Evolutionary conservation across 2,797 vertebrate species (phyloP).

Genomic region (Anabacerthia variegaticeps): DNA sequence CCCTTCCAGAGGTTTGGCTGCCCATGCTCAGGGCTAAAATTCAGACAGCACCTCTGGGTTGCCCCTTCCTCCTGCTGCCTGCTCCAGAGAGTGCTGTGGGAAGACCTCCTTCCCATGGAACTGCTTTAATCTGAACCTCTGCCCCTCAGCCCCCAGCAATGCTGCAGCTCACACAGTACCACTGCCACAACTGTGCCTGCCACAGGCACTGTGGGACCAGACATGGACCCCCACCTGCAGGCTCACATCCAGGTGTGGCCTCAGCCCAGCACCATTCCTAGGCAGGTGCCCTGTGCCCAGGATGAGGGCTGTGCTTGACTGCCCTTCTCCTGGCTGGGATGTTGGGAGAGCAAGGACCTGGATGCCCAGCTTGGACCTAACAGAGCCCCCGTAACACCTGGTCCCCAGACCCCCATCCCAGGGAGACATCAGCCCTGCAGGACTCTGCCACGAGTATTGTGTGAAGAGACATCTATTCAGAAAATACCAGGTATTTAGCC

Average conservation of each 20-base stretch:
- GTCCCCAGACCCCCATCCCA: accelerated
- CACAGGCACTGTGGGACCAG: accelerated
- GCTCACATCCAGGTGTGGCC: too few species aligned
- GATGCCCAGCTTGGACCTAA: too few species aligned
- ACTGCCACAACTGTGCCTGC: background rate
- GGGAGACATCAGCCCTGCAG: background rate
- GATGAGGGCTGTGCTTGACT: background rate
- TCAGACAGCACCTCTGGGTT: accelerated
- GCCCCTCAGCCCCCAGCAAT: accelerated
- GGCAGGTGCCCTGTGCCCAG: too few species aligned
- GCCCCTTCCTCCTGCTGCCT: background rate
- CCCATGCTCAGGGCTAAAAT: background rate
- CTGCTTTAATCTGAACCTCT: background rate
- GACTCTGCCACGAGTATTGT: background rate
- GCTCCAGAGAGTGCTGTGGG: background rate
- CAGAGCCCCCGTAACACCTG: background rate
- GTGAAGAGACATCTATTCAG: background rate
- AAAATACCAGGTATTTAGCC: background rate
- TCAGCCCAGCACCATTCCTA: background rate
- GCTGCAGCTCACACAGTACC: accelerated
- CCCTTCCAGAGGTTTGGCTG: background rate
- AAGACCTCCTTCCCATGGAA: accelerated
- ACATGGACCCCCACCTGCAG: accelerated
- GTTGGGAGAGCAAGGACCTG: accelerated
- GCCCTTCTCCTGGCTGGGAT: background rate